Evolutionary conservation across 2,797 vertebrate species (phyloP).

Genomic region (Semaprochilodus insignis): DNA sequence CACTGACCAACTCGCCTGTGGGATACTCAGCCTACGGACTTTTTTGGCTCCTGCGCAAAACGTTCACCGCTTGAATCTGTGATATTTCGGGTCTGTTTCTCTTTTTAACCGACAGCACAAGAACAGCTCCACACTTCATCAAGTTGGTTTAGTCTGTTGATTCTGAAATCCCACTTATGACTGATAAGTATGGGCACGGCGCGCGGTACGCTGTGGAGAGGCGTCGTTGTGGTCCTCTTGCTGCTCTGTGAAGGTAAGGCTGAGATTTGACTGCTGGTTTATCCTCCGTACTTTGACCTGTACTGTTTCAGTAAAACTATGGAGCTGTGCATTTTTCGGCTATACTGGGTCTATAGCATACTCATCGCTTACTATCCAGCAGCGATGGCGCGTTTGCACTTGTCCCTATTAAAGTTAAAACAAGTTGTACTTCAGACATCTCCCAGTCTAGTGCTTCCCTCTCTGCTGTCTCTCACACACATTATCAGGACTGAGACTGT

Average conservation of each 20-base stretch:
- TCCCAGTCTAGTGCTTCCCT: not conserved
- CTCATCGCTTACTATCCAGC: not conserved
- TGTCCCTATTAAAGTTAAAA: constrained; percentile 9
- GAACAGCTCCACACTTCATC: not conserved
- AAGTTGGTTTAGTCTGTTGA: constrained; percentile 55
- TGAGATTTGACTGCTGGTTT: constrained; percentile 3
- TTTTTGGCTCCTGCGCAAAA: constrained; percentile 56
- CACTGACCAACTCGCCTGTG: constrained; percentile 69
- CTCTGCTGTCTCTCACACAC: not conserved
- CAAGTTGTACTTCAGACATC: not conserved
- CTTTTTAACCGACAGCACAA: constrained; percentile 12
- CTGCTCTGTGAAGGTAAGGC: constrained; percentile 78
- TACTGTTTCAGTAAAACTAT: not conserved
- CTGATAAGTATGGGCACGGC: constrained; percentile 78
- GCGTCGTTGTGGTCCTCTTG: constrained; percentile 68
- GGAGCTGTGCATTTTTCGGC: not conserved
- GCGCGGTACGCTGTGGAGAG: constrained; percentile 76
- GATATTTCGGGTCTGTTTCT: not conserved
- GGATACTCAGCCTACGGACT: constrained; percentile 75
- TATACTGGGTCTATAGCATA: not conserved
- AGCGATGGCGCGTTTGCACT: not conserved
- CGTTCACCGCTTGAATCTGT: constrained; percentile 16
- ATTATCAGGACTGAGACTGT: not conserved
- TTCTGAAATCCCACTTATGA: constrained; percentile 78
- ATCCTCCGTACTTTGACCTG: not conserved